phyloP scores from a whole-genome alignment of 2,888 invertebrate species.

The Dasysyrphus tricinctus region DNA sequence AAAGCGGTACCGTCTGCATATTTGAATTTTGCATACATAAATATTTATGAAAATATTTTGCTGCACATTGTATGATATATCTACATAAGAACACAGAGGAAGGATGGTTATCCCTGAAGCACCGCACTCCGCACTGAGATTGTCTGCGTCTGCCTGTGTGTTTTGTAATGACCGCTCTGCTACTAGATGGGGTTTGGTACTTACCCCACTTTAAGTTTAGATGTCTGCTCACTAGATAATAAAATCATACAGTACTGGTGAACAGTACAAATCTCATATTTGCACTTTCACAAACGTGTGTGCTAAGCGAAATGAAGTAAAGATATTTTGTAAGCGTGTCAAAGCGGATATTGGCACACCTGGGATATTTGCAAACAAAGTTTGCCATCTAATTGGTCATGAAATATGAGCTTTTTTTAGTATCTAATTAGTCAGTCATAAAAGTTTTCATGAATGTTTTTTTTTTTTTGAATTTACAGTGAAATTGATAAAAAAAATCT shows the following conservation, averaged over 20 bases:
- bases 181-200: background rate
- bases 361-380: too few species aligned
- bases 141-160: background rate
- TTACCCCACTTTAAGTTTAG: background rate
- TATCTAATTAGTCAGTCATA: too few species aligned
- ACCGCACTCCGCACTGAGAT: background rate
- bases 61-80: constrained; percentile 36
- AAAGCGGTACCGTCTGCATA: constrained; percentile 67
- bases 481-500: too few species aligned
- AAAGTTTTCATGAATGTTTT: too few species aligned
- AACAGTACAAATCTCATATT: background rate
- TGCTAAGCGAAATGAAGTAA: too few species aligned
- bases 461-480: too few species aligned
- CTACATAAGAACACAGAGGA: background rate
- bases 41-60: constrained; percentile 85
- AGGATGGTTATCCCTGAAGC: background rate
- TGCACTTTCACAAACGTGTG: background rate
- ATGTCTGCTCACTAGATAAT: background rate
- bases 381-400: too few species aligned
- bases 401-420: too few species aligned
- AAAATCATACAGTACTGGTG: background rate
- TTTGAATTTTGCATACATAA: constrained; percentile 82
- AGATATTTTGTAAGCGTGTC: too few species aligned
- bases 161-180: constrained; percentile 15
- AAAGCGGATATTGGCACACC: too few species aligned